These are phyloP conservation scores for Lagopus leucura DNA, from an alignment of 2,113 vertebrate genomes.

Conservation along the genomic window DNA sequence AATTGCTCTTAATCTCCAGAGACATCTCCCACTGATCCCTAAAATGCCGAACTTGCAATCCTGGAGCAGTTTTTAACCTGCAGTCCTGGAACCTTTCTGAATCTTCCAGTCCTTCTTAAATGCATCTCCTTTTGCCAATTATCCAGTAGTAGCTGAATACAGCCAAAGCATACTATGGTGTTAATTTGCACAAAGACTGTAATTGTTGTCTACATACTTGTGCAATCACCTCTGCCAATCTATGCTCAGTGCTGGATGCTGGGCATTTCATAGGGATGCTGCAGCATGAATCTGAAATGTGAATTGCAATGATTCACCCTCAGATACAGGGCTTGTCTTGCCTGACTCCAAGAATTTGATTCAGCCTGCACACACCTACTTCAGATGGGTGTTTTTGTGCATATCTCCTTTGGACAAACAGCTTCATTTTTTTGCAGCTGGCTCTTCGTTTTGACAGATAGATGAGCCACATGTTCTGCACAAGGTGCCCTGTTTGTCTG, in stretches of 20 bases:
- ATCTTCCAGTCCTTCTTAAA: conserved; percentile 36
- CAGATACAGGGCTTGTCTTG: not conserved
- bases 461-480: not conserved
- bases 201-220: not conserved
- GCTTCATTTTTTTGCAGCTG: not conserved
- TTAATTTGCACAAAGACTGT: not conserved
- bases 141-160: not conserved
- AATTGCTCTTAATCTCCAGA: conserved; percentile 70
- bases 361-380: not conserved
- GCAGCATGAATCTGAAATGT: not conserved
- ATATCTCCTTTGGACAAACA: not conserved
- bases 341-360: not conserved
- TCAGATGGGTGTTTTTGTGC: not conserved
- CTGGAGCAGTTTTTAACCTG: conserved; percentile 57
- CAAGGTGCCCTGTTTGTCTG: not conserved
- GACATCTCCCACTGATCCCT: conserved; percentile 69
- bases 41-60: conserved; percentile 65
- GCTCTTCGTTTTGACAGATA: not conserved
- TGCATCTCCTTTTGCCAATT: conserved; percentile 9
- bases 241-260: fast-evolving
- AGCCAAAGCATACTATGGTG: fast-evolving
- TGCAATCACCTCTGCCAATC: not conserved
- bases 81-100: conserved; percentile 15
- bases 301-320: not conserved
- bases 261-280: not conserved